Conservation (phyloP, 2,797 vertebrate species). For the Urophycis tenuis region DNA sequence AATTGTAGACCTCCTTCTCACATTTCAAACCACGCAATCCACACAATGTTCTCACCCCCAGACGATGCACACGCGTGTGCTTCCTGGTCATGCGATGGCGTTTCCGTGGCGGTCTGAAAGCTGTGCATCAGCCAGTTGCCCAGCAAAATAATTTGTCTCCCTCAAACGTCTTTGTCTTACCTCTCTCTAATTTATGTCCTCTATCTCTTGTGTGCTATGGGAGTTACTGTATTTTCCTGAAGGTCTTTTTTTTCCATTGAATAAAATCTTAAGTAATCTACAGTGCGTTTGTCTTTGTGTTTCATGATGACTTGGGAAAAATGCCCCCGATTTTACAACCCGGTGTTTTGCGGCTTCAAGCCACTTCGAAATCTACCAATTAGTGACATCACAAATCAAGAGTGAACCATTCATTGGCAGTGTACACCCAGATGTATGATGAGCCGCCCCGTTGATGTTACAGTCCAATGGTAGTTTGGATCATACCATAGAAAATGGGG, state of each 20-base stretch:
- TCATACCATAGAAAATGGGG: no score
- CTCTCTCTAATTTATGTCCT: conserved; percentile 84
- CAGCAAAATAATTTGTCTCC: conserved; percentile 54
- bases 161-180: conserved; percentile 67
- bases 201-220: conserved; percentile 75
- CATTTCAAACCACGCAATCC: conserved; percentile 64
- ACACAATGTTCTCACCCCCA: background rate
- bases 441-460: no score
- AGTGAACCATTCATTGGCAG: no score
- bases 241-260: conserved; percentile 70
- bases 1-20: conserved; percentile 71
- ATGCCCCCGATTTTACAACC: background rate
- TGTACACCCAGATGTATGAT: no score
- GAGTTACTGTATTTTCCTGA: conserved; percentile 81
- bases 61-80: background rate
- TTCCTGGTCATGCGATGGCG: conserved; percentile 59
- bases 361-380: background rate
- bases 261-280: conserved; percentile 83
- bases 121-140: conserved; percentile 66
- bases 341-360: background rate
- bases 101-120: conserved; percentile 45
- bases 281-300: conserved; percentile 30
- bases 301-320: background rate
- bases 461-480: no score
- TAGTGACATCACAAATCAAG: background rate